Evolutionary conservation across 2,113 vertebrate genomes (phyloP).

Genomic region (Oreochromis spilurus): DNA sequence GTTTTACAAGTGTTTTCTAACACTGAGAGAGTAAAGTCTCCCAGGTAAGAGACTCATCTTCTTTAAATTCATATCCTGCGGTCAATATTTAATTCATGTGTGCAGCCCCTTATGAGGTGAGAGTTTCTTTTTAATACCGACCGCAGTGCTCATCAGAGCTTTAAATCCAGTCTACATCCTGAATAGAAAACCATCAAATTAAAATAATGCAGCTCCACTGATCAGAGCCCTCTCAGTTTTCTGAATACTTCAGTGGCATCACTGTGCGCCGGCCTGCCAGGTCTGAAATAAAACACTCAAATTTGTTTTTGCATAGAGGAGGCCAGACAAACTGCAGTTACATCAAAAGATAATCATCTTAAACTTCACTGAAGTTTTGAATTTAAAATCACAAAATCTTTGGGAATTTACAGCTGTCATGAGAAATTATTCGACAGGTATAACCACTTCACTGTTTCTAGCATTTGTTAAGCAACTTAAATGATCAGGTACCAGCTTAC

Average conservation of each 20-base stretch:
- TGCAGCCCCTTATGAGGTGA: background rate
- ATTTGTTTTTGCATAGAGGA: background rate
- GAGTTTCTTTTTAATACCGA: background rate
- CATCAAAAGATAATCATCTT: background rate
- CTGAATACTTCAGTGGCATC: background rate
- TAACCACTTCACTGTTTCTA: background rate
- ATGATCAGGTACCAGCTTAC: background rate
- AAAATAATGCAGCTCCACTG: background rate
- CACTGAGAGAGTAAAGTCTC: background rate
- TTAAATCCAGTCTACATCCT: background rate
- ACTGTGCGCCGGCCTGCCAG: background rate
- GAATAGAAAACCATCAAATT: background rate
- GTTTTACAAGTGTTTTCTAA: background rate
- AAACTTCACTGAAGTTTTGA: background rate
- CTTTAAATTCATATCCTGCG: background rate
- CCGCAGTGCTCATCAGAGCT: background rate
- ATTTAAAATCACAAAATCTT: background rate
- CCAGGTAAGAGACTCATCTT: background rate
- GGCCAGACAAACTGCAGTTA: background rate
- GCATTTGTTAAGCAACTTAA: background rate
- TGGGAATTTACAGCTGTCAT: background rate
- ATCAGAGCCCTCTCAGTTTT: background rate
- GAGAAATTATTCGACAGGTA: background rate
- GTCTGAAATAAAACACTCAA: background rate
- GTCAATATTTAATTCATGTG: background rate